Percentiles rank a stretch among this genome's conserved stretches.
These are phyloP conservation scores for Protonemura montana DNA, from an alignment of 2,888 invertebrate species.

Conservation along the genomic window DNA sequence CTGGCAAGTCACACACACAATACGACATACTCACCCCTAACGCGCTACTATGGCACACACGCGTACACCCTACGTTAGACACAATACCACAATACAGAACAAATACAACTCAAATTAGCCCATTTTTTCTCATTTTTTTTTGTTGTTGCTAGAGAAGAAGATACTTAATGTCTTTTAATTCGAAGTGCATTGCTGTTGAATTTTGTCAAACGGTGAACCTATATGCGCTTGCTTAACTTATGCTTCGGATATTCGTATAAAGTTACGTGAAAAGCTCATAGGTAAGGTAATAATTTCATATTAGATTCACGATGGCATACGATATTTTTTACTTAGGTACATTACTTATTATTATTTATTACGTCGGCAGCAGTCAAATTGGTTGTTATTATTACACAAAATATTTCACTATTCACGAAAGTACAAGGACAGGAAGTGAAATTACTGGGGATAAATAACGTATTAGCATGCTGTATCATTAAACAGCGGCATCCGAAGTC, in stretches of 20 bases:
- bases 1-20: conserved; percentile 29
- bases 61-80: not conserved
- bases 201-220: conserved; percentile 15
- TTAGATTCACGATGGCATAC: not conserved
- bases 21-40: conserved; percentile 26
- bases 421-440: conserved; percentile 12
- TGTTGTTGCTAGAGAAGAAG: not conserved
- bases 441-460: not conserved
- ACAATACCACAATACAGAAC: conserved; percentile 17
- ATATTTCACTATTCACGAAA: not conserved
- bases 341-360: not conserved
- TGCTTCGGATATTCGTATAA: not conserved
- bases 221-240: not conserved
- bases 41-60: not conserved
- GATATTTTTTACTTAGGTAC: not conserved
- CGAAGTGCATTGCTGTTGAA: conserved; percentile 17
- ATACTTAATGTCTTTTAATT: conserved; percentile 2
- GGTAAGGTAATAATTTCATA: not conserved
- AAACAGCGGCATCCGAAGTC: not conserved
- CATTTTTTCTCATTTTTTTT: conserved; percentile 12
- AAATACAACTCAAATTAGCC: conserved; percentile 38
- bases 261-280: not conserved
- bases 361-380: not conserved
- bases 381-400: conserved; percentile 7
- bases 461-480: conserved; percentile 5